Conservation (phyloP, 2,888 invertebrate species). For the Opisthograptis luteolata region DNA sequence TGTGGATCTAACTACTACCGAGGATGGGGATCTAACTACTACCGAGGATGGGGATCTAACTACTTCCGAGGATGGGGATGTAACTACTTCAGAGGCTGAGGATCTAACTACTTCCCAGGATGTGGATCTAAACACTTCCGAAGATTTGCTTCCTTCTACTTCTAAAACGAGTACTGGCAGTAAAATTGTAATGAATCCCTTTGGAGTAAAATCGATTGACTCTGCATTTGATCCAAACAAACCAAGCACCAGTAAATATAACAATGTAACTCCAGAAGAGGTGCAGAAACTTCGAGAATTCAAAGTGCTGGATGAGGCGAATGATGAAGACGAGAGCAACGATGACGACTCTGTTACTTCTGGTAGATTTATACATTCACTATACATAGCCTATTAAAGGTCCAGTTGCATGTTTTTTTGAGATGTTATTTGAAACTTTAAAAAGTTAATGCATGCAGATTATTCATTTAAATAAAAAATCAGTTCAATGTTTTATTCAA, state of each 20-base stretch:
- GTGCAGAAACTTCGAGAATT: slow-evolving; percentile 69
- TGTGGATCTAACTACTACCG: too few relatives aligned
- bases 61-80: too few relatives aligned
- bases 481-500: too few relatives aligned
- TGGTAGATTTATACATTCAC: slow-evolving; percentile 29
- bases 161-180: neutral
- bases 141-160: too few relatives aligned
- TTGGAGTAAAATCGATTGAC: neutral
- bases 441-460: neutral
- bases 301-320: slow-evolving; percentile 75
- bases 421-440: too few relatives aligned
- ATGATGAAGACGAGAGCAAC: slow-evolving; percentile 73
- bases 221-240: neutral
- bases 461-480: too few relatives aligned
- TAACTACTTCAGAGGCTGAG: too few relatives aligned
- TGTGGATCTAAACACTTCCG: too few relatives aligned
- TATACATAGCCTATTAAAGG: neutral
- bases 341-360: slow-evolving; percentile 68
- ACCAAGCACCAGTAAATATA: slow-evolving; percentile 49
- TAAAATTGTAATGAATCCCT: neutral
- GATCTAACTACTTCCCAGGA: too few relatives aligned
- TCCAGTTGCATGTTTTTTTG: too few relatives aligned
- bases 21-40: too few relatives aligned
- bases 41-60: too few relatives aligned
- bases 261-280: slow-evolving; percentile 61